Evolutionary conservation across 2,888 invertebrate genomes (phyloP), one percentile per base, ranked within the genome.

Genomic region (Nomada fucata): DNA sequence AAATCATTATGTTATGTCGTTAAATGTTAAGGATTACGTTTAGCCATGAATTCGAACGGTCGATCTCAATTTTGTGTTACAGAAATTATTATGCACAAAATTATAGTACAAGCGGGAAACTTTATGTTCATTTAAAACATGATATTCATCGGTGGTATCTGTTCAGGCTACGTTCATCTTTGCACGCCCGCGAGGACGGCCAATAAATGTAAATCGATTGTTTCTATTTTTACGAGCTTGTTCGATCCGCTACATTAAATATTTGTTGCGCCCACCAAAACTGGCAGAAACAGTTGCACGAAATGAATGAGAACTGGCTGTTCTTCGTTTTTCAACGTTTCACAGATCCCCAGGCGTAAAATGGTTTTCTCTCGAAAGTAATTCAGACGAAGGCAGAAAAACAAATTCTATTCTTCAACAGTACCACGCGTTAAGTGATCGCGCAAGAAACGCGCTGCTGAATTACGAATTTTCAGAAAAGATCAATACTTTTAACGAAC

Each of bases 141-240:
- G 36, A 9, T 36, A 36, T 36, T 36, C 50, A 26, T 23, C 61
- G 15, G 29, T 20, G 29, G 63, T 44, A 13, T 23, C 20, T 11
- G 20, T 13, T 29, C 3, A 50, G 23, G 76, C 64, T 52, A 63
- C 53, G 57, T 50, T 53, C 13, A 20, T 44, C 13, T 60, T 53
- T 20, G 20, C n/a, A 44, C 2, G 29, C 52, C 55, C 47, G 50
- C 36, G 67, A 26, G 77, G 82, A 83, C 83, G 82, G 82, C 74
- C 73, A 55, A 59, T 60, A 47, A 61, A 75, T 15, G 52, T 71
- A 70, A 81, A 75, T 63, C 44, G 52, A 59, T 53, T 29, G 3
- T 36, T 7, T 15, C 44, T 36, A 36, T 36, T 36, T 36, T 36
- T 36, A 36, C 36, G 36, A 36, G 36, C 36, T 36, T 36, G 36